A percentile compares a stretch with the other conserved stretches of the same genome.
These are phyloP conservation scores for Morone chrysops DNA, from an alignment of 2,113 vertebrate species.

Conservation along the genomic window DNA sequence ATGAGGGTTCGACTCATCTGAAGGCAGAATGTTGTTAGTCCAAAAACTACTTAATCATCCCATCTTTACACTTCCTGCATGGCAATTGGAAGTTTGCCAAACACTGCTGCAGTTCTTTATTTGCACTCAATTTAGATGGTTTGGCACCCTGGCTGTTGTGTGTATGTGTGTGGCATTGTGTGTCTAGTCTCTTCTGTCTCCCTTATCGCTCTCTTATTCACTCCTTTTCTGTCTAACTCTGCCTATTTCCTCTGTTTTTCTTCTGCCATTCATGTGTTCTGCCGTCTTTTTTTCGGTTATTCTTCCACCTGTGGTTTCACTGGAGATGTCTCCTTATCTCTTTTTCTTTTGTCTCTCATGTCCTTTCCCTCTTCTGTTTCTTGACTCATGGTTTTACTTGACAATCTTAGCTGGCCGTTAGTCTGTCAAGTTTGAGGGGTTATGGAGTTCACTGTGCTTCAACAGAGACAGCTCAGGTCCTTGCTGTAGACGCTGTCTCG, in stretches of 20 bases:
- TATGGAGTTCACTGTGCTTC: slow-evolving; percentile 53
- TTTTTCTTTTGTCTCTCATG: slow-evolving; percentile 51
- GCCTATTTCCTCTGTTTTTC: slow-evolving; percentile 30
- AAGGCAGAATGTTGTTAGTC: slow-evolving; percentile 74
- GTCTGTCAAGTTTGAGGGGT: slow-evolving; percentile 52
- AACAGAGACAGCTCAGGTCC: slow-evolving; percentile 31
- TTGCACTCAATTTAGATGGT: slow-evolving; percentile 71
- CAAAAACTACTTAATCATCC: slow-evolving; percentile 77
- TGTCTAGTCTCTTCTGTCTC: slow-evolving; percentile 36
- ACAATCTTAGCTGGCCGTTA: slow-evolving; percentile 42
- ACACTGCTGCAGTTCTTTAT: slow-evolving; percentile 68
- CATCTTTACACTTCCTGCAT: slow-evolving; percentile 71
- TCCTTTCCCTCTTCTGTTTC: slow-evolving; percentile 44
- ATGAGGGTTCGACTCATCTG: slow-evolving; percentile 65
- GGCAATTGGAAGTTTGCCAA: slow-evolving; percentile 67
- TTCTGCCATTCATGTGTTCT: slow-evolving; percentile 33
- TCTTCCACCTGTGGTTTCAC: slow-evolving; percentile 30
- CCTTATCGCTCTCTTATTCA: slow-evolving; percentile 46
- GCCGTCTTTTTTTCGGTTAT: slow-evolving; percentile 24
- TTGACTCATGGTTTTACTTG: slow-evolving; percentile 54
- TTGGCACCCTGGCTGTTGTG: slow-evolving; percentile 48
- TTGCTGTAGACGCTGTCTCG: slow-evolving; percentile 32
- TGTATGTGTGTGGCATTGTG: slow-evolving; percentile 22
- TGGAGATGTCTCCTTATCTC: slow-evolving; percentile 31
- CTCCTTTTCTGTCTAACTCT: slow-evolving; percentile 27